Base-by-base conservation (phyloP, 2,888 invertebrate species). In the Amphipoea lucens region DNA sequence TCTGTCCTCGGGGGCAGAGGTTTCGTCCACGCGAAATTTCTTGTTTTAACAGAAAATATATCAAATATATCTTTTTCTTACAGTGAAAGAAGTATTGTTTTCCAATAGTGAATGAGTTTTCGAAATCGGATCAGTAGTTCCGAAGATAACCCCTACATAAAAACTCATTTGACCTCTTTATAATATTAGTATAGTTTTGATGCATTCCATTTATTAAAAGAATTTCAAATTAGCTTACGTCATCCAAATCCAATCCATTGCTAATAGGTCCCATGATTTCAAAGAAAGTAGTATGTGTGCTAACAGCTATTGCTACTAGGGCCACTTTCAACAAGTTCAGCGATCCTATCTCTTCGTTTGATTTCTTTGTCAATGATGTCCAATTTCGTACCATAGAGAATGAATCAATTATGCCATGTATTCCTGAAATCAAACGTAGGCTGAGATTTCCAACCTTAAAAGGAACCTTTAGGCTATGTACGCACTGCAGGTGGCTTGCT, bases 321-420 rank as follows among this genome's bases (percentile, higher is more conserved):
- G 4, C 2, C 11, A 67, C 12, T 62, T 84, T 85, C 2, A 75
- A 0, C 0, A 80, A 17, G 6, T 77, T 87, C 40, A 85, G 40
- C 0, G 14, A 17, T 9, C 74, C 85, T 69, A 85, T 75, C 0
- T 84, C 87, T 5, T 63, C 68, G 14, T 57, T 42, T 11, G 87
- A 75, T 60, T 36, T 67, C 40, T 75, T 85, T 3, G 36, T 87
- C 23, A 85, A 54, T 11, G 85, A 77, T 6, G 1, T 40, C 85
- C 85, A 85, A n/a, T 85, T 85, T 40, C 85, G 36, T 60, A 20
- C n/a, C 7, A 85, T 2, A 0, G 62, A 76, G 51, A 85, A 85
- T 4, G 87, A 71, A 2, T 74, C 5, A 57, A 62, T 65, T 51
- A 87, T 51, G 0, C 7, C 48, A 1, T 76, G n/a, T 7, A 63